These are phyloP conservation scores for Osmoderma eremita DNA, from an alignment of 2,888 invertebrate species.

Conservation along the genomic window DNA sequence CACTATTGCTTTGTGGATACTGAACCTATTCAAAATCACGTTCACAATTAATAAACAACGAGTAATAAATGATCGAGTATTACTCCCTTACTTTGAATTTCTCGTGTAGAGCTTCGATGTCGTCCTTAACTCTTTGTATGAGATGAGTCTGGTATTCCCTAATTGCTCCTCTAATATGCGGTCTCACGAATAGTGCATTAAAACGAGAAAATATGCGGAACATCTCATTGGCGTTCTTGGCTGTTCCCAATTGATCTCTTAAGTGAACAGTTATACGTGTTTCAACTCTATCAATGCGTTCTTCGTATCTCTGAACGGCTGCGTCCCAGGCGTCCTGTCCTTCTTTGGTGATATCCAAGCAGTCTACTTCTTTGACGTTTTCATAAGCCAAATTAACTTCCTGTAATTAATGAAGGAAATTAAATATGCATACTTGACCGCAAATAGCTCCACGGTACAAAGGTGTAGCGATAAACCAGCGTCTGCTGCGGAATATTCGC, in stretches of 20 bases:
- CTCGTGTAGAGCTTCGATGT: slow-evolving; percentile 96
- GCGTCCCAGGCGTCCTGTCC: slow-evolving; percentile 98
- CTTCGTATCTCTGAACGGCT: slow-evolving; percentile 95
- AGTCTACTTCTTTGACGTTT: slow-evolving; percentile 98
- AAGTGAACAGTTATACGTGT: slow-evolving; percentile 97
- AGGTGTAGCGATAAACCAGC: too few relatives aligned
- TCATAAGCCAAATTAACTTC: slow-evolving; percentile 93
- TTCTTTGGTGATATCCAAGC: slow-evolving; percentile 95
- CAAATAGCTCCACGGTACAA: too few relatives aligned
- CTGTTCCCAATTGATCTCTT: slow-evolving; percentile 96
- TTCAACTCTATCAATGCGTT: slow-evolving; percentile 97
- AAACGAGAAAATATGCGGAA: slow-evolving; percentile 98
- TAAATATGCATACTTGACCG: too few relatives aligned
- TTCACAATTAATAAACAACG: background rate
- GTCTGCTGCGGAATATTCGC: too few relatives aligned
- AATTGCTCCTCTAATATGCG: slow-evolving; percentile 98
- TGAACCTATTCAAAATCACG: slow-evolving; percentile 74
- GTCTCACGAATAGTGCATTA: slow-evolving; percentile 98
- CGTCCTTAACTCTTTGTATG: slow-evolving; percentile 98
- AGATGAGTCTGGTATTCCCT: slow-evolving; percentile 99
- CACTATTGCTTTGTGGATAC: slow-evolving; percentile 95
- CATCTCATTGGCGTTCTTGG: slow-evolving; percentile 99
- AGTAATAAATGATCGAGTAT: background rate
- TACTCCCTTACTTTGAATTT: slow-evolving; percentile 86
- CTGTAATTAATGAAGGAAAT: slow-evolving; percentile 49